A percentile compares a stretch with the other conserved stretches of the same genome.
These are phyloP conservation scores for Panthera leo DNA, from an alignment of 2,113 vertebrate species.

Conservation along the genomic window DNA sequence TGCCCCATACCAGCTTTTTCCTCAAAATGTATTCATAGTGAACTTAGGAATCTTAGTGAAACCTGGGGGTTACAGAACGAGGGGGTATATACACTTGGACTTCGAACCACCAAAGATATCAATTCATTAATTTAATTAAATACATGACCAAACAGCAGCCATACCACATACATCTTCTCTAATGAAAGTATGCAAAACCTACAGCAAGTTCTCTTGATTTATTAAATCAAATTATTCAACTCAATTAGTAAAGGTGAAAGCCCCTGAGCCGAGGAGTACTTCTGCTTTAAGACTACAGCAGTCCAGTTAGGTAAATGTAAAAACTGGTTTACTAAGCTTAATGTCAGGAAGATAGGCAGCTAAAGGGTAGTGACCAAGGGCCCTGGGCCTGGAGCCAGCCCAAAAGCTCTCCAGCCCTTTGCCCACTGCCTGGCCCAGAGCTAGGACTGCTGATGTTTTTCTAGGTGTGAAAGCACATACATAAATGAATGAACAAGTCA, in stretches of 20 bases:
- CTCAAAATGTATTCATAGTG: neutral
- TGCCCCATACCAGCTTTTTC: neutral
- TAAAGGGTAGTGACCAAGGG: conserved; percentile 47
- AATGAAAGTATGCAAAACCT: conserved; percentile 83
- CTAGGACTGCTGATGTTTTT: too few species aligned
- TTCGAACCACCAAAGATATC: conserved; percentile 75
- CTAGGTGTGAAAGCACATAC: neutral
- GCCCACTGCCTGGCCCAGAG: neutral
- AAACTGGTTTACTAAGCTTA: conserved; percentile 70
- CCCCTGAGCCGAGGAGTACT: conserved; percentile 59
- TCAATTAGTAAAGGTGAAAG: conserved; percentile 78
- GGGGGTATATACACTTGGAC: conserved; percentile 61
- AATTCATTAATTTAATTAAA: conserved; percentile 75
- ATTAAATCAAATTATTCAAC: conserved; percentile 84
- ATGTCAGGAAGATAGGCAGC: conserved; percentile 64
- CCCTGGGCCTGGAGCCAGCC: neutral
- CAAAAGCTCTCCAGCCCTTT: neutral
- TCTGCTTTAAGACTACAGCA: conserved; percentile 70
- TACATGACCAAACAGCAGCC: conserved; percentile 54
- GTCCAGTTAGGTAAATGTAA: conserved; percentile 71
- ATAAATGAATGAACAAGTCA: neutral
- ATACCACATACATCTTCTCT: conserved; percentile 80
- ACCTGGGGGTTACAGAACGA: conserved; percentile 52
- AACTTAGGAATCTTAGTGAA: neutral
- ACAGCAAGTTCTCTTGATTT: conserved; percentile 82